Conservation (phyloP, 53 echinoderm and acorn worm species). For the Mesocentrotus franciscanus region DNA sequence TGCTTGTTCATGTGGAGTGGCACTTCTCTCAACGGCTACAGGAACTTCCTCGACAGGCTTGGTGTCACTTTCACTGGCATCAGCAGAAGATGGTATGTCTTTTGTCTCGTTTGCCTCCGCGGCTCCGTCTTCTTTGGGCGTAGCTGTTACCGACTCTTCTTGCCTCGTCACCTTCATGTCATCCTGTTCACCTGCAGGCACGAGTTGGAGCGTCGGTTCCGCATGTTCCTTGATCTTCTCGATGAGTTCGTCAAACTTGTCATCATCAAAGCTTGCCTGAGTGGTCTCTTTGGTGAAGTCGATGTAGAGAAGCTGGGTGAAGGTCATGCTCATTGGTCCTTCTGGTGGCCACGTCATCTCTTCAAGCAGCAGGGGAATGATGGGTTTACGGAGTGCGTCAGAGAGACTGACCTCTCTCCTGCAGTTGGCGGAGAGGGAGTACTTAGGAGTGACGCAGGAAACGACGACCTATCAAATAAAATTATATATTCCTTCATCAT, state of each 20-base stretch:
- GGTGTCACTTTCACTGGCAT: neutral
- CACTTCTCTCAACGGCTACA: neutral
- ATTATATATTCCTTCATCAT: neutral
- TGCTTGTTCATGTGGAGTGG: neutral
- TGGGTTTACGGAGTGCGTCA: slow-evolving; percentile 93
- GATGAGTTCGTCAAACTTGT: slow-evolving; percentile 88
- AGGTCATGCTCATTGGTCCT: slow-evolving; percentile 98
- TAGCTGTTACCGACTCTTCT: neutral
- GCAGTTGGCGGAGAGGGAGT: slow-evolving; percentile 96
- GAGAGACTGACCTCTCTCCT: slow-evolving; percentile 93
- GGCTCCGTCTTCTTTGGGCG: neutral
- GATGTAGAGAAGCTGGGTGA: slow-evolving; percentile 90
- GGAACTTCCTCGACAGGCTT: neutral
- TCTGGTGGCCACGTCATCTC: slow-evolving; percentile 93
- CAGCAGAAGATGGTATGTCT: neutral
- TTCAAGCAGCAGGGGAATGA: slow-evolving; percentile 85
- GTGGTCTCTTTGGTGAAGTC: slow-evolving; percentile 85
- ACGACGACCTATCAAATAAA: slow-evolving; percentile 78
- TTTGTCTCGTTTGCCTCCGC: neutral
- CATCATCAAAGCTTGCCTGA: slow-evolving; percentile 77
- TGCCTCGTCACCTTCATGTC: neutral
- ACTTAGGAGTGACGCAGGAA: slow-evolving; percentile 95
- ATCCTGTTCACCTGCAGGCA: neutral
- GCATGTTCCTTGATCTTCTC: slow-evolving; percentile 80
- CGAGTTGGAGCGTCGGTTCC: slow-evolving; percentile 31